A percentile compares a stretch with the other conserved stretches of the same genome.
Conservation (phyloP, 2,113 vertebrate species). For the Menura novaehollandiae region DNA sequence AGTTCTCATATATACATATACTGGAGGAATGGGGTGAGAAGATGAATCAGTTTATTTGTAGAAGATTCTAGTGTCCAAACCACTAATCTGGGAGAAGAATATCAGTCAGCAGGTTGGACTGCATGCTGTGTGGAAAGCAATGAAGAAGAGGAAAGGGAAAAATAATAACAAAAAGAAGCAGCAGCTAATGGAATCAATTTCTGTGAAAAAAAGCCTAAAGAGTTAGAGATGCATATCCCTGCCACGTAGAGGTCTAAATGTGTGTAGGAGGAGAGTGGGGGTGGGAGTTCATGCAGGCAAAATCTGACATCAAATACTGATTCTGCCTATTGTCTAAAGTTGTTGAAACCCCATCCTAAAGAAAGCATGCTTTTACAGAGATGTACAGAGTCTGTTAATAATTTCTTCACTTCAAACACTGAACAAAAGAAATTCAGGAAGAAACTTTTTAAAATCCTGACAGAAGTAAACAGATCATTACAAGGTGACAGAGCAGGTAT, state of each 20-base stretch:
- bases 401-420: not conserved
- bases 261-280: not conserved
- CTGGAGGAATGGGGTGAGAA: not conserved
- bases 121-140: not conserved
- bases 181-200: not conserved
- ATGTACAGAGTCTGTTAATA: not conserved
- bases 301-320: not conserved
- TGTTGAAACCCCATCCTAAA: not conserved
- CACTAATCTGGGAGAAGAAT: not conserved
- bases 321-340: not conserved
- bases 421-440: not conserved
- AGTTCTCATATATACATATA: not conserved
- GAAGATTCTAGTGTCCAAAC: not conserved
- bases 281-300: not conserved
- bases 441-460: not conserved
- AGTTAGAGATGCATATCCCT: not conserved
- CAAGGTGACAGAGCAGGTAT: not conserved
- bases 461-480: not conserved
- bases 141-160: not conserved
- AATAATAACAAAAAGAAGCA: not conserved
- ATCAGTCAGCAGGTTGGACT: not conserved
- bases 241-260: not conserved
- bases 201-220: not conserved
- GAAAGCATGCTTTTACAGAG: not conserved
- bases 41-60: not conserved